Evolutionary conservation across 2,113 vertebrate species (phyloP), one percentile per base, ranked within the genome.

Genomic region (Ctenomys sociabilis): DNA sequence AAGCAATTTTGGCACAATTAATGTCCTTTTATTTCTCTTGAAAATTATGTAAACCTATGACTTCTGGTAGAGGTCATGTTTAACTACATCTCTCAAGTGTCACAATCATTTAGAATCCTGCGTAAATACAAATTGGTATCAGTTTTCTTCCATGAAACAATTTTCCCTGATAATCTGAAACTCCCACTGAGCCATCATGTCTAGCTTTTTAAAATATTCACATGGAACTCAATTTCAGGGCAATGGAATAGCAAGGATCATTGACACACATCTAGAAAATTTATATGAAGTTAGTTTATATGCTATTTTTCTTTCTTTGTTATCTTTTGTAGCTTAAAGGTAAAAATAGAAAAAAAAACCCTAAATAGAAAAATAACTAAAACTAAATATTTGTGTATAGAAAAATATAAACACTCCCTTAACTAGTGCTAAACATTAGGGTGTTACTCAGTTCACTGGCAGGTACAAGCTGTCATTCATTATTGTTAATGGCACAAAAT

Each of bases 81-180:
- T 97, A 94, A 82, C 89, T 89, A 70, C 85, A 95, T 96, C 94
- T 93, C 88, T 97, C 95, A 97, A 97, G 96, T 94, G 89, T 95
- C 96, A 85, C 57, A 43, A 91, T 90, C 73, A 92, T 96, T 97
- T 77, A 90, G 89, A 96, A 90, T 73, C 59, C 28, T 77, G 64
- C 45, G 94, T 80, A 97, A 97, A 95, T 95, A 81, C 19, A 77
- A 97, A 80, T 96, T 93, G 90, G 45, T 73, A 92, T 97, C 95
- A 75, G 52, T 92, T 97, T 96, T 94, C 64, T 96, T 82, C 45
- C 64, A 84, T 54, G 81, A 91, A 93, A 96, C 32, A 93, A 61
- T 95, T 97, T 95, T 85, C 45, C n/a, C 82, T 88, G 85, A 85
- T 95, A 96, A 95, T 61, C 52, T 75, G 92, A 98, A 96, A 97